Base-by-base conservation (phyloP, 2,113 vertebrate species). In the Poecilia latipinna region DNA sequence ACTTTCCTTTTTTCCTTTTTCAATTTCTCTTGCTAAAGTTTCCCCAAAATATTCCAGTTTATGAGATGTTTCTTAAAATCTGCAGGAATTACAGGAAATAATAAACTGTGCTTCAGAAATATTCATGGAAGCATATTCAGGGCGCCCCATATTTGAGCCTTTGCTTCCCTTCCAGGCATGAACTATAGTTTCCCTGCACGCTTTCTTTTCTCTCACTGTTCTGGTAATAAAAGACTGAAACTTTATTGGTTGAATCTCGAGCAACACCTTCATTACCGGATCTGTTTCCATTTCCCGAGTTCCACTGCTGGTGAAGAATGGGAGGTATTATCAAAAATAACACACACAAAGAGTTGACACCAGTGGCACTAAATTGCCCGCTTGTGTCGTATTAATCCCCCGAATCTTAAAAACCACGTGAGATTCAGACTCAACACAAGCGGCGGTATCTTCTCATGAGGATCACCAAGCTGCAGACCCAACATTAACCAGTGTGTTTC, bases 101-200 rank as follows among this genome's bases (percentile, higher is more conserved):
- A 39, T 33, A 57, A 67, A 77, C 28, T 22, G 61, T 54, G 22
- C 31, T 32, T 5, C 64, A 75, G 19, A 82, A 72, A 78, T 72
- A 84, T 81, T 71, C 0, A 73, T 83, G 68, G 65, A 6, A 48
- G 44, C 44, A 48, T 68, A 87, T 80, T 83, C 74, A 48, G 75
- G 83, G 24, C 85, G 84, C 12, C 76, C 78, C 82, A 80, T 65
- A 85, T 91, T 79, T 82, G 61, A 71, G 71, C 78, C 72, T 68
- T 69, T 75, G 57, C 72, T 65, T 63, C 69, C 8, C 10, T n/a
- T 75, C 83, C 69, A 80, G 83, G 75, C 80, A 78, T 77, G 78
- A 83, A 78, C 72, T 77, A 77, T 26, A 44, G 64, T 57, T 76
- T 74, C 68, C 73, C 73, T 63, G 61, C 68, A 69, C 60, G 32